Conservation (phyloP, 2,797 vertebrate species). For the Anas georgica region DNA sequence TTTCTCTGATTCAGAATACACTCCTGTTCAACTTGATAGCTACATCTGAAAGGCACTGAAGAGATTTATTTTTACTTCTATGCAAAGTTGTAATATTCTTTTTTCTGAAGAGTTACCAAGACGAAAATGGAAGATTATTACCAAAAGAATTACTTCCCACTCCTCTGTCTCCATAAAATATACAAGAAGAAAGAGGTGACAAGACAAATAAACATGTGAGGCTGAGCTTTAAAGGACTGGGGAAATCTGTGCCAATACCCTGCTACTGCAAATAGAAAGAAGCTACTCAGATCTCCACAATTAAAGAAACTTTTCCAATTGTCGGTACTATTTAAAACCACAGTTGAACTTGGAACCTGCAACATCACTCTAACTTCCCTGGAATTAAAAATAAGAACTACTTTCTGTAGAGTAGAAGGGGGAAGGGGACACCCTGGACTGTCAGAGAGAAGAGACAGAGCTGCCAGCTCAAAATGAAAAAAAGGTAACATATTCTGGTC, state of each 20-base stretch:
- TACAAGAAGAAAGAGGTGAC: not conserved
- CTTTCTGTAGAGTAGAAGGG: not conserved
- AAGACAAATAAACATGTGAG: not conserved
- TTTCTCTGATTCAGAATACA: not conserved
- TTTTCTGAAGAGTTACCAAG: not conserved
- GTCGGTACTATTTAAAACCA: constrained; percentile 49
- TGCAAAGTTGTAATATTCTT: accelerated
- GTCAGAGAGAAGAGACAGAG: not conserved
- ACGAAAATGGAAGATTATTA: not conserved
- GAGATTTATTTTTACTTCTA: not conserved
- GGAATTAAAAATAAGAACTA: constrained; percentile 43
- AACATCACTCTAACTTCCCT: not conserved
- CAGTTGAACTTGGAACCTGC: constrained; percentile 54
- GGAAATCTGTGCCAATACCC: not conserved
- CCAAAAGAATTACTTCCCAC: not conserved
- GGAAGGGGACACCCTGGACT: not conserved
- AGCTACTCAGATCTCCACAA: not conserved
- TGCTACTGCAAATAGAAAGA: constrained; percentile 26
- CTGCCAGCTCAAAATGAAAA: not conserved
- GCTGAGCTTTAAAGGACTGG: not conserved
- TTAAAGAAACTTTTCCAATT: constrained; percentile 19
- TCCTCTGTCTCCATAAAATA: not conserved
- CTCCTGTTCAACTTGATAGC: not conserved
- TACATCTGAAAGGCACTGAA: not conserved
- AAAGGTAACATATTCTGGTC: not conserved